A percentile compares a stretch with the other conserved stretches of the same genome.
These are phyloP conservation scores for Chaenocephalus aceratus DNA, from an alignment of 2,113 vertebrate genomes.

Conservation along the genomic window DNA sequence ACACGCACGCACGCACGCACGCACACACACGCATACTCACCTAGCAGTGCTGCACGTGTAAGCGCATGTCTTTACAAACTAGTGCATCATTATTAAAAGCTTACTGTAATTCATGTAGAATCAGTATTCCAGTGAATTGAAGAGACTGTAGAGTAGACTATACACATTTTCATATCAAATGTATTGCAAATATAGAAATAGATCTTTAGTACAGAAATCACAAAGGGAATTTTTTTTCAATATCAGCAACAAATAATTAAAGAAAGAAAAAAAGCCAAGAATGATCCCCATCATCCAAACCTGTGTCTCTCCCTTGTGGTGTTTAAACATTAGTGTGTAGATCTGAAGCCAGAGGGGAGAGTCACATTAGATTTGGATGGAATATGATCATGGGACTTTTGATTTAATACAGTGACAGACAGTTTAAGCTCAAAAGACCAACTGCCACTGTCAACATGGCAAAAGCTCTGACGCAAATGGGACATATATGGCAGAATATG, in stretches of 20 bases:
- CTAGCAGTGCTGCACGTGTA: too few relatives aligned
- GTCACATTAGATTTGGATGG: constrained; percentile 45
- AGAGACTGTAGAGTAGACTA: constrained; percentile 9
- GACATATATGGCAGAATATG: constrained; percentile 25
- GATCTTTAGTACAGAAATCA: constrained; percentile 87
- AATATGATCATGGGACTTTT: constrained; percentile 22
- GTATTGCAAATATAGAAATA: constrained; percentile 90
- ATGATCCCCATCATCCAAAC: constrained; percentile 62
- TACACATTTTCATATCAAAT: constrained; percentile 74
- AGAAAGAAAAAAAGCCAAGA: constrained; percentile 67
- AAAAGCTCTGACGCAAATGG: constrained; percentile 22
- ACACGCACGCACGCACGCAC: neutral
- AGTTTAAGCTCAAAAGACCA: constrained; percentile 10
- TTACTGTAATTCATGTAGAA: neutral
- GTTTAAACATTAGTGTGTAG: constrained; percentile 26
- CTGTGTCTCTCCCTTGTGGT: constrained; percentile 53
- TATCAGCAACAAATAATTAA: constrained; percentile 72
- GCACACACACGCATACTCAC: too few relatives aligned
- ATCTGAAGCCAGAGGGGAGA: constrained; percentile 58
- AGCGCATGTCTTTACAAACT: neutral
- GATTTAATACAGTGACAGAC: constrained; percentile 17
- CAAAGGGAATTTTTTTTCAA: constrained; percentile 66
- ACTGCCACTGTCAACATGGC: neutral
- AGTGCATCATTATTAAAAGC: neutral
- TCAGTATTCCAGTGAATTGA: neutral